Percentiles rank a stretch among this genome's conserved stretches.
These are phyloP conservation scores for Drosophila seclusa DNA, from an alignment of 2,888 invertebrate species.

Conservation along the genomic window DNA sequence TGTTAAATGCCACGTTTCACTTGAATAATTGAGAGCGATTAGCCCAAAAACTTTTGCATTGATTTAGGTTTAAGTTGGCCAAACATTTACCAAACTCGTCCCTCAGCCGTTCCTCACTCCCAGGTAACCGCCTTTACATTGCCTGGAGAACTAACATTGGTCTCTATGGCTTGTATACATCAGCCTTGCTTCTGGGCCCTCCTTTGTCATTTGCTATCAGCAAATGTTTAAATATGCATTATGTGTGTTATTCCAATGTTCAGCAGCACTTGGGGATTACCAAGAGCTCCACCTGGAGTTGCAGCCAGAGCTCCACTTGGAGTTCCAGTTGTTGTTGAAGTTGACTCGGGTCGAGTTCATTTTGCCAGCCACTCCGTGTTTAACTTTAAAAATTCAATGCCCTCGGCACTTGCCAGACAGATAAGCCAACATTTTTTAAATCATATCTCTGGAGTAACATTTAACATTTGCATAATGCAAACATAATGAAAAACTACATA, in stretches of 20 bases:
- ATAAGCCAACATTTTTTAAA: slow-evolving; percentile 29
- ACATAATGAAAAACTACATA: not conserved
- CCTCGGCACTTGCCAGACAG: slow-evolving; percentile 45
- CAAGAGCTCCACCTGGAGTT: slow-evolving; percentile 24
- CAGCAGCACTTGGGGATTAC: slow-evolving; percentile 80
- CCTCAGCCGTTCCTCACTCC: slow-evolving; percentile 7
- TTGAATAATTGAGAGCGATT: slow-evolving; percentile 84
- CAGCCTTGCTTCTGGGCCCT: slow-evolving; percentile 30
- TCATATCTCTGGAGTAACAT: slow-evolving; percentile 16
- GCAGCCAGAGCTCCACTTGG: slow-evolving; percentile 15
- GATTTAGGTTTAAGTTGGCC: slow-evolving; percentile 81
- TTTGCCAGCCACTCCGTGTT: slow-evolving; percentile 34
- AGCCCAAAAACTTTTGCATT: slow-evolving; percentile 83
- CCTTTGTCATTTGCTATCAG: slow-evolving; percentile 81
- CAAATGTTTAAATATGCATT: slow-evolving; percentile 82
- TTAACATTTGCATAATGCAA: slow-evolving; percentile 6
- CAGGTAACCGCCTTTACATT: not conserved
- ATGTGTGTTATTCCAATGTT: slow-evolving; percentile 80
- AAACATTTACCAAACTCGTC: slow-evolving; percentile 68
- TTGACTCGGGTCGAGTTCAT: slow-evolving; percentile 14
- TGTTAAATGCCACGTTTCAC: slow-evolving; percentile 84
- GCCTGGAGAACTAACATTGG: slow-evolving; percentile 37
- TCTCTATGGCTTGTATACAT: slow-evolving; percentile 33
- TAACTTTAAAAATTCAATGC: slow-evolving; percentile 62
- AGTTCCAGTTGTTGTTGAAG: slow-evolving; percentile 31